Evolutionary conservation across 2,113 vertebrate genomes (phyloP).

Genomic region (Lophochroa leadbeateri): DNA sequence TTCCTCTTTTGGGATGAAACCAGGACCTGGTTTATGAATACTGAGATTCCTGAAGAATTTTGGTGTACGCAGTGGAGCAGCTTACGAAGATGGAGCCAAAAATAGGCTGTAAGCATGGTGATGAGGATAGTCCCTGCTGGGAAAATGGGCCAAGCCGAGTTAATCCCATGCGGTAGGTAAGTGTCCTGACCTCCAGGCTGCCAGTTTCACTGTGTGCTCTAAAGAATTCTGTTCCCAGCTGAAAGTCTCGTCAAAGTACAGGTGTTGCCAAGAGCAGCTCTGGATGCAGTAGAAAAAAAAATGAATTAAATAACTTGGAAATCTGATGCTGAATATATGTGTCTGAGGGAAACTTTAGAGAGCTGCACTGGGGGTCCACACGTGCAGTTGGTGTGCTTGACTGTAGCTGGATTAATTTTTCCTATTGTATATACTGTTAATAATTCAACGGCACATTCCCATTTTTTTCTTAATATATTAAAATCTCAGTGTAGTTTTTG

Average conservation of each 20-base stretch:
- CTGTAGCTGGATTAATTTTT: background rate
- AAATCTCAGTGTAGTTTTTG: background rate
- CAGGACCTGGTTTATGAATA: background rate
- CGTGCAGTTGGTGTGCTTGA: accelerated
- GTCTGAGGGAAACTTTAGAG: background rate
- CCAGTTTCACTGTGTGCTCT: background rate
- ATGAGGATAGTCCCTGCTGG: background rate
- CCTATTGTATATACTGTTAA: background rate
- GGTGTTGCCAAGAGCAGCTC: background rate
- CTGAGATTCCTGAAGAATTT: background rate
- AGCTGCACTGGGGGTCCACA: background rate
- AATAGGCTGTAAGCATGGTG: accelerated
- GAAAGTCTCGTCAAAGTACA: background rate
- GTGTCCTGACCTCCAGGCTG: background rate
- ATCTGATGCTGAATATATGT: background rate
- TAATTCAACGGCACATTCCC: background rate
- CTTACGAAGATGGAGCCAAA: background rate
- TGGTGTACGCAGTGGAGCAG: accelerated
- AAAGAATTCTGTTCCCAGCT: background rate
- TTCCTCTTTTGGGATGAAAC: background rate
- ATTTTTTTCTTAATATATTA: background rate
- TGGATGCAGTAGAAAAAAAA: background rate
- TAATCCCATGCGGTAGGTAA: background rate
- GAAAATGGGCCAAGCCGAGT: background rate
- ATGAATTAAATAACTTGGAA: background rate